Conservation (phyloP, 2,113 vertebrate genomes). For the Ellobius talpinus region DNA sequence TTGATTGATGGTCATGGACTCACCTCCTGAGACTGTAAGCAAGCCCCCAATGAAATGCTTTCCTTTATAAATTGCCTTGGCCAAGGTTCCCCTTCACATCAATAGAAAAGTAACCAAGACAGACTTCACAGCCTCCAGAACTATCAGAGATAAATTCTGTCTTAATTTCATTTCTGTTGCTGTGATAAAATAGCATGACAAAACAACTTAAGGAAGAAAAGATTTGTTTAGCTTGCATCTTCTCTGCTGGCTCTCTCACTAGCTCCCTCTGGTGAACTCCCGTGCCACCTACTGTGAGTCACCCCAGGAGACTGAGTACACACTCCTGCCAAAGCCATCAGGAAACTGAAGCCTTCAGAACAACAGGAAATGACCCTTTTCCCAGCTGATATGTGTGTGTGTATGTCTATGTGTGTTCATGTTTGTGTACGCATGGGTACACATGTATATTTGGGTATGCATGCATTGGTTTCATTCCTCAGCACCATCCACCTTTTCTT, state of each 20-base stretch:
- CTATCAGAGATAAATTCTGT: neutral
- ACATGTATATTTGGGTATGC: neutral
- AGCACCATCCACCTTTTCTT: neutral
- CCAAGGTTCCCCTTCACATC: neutral
- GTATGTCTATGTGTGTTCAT: neutral
- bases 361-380: neutral
- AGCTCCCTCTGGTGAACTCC: neutral
- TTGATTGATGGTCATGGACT: neutral
- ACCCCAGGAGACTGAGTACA: neutral
- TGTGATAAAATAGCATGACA: neutral
- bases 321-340: neutral
- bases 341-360: neutral
- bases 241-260: neutral
- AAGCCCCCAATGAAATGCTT: neutral
- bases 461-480: neutral
- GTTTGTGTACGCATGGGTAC: neutral
- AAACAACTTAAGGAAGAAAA: neutral
- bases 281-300: neutral
- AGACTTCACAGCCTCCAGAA: neutral
- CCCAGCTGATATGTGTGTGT: neutral
- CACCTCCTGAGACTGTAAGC: neutral
- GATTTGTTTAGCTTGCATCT: neutral
- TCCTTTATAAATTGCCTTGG: neutral
- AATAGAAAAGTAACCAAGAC: neutral
- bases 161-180: neutral